Percentiles rank a stretch among this genome's conserved stretches.
These are phyloP conservation scores for Phorcus lineatus DNA, from an alignment of 2,888 invertebrate genomes.

Conservation along the genomic window DNA sequence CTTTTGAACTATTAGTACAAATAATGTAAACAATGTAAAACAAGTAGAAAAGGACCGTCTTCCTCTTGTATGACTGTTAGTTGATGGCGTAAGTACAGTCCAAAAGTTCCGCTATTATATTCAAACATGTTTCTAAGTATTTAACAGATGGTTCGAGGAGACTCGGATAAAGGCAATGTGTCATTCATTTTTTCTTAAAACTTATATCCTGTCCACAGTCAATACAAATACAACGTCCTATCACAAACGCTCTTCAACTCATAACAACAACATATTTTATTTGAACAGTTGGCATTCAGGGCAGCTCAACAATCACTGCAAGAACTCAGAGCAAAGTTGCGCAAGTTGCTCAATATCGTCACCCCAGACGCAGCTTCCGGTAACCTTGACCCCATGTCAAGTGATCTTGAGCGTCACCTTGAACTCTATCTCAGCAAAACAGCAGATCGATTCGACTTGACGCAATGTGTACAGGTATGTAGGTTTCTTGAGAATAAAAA, in stretches of 20 bases:
- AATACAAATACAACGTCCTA: not conserved
- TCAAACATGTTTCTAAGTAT: too few species aligned
- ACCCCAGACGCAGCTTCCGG: slow-evolving; percentile 41
- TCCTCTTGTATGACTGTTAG: too few species aligned
- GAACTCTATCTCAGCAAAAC: slow-evolving; percentile 83
- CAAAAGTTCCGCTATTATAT: too few species aligned
- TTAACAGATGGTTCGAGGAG: too few species aligned
- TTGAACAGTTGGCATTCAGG: slow-evolving; percentile 83
- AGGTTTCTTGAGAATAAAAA: not conserved
- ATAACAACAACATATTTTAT: not conserved
- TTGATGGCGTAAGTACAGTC: too few species aligned
- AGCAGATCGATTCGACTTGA: slow-evolving; percentile 81
- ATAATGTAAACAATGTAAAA: too few species aligned
- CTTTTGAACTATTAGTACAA: too few species aligned
- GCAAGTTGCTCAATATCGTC: slow-evolving; percentile 79
- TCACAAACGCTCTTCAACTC: not conserved
- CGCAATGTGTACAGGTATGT: slow-evolving; percentile 77
- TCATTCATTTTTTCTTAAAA: not conserved
- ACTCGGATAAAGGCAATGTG: too few species aligned
- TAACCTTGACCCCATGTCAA: slow-evolving; percentile 51
- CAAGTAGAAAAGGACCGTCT: too few species aligned
- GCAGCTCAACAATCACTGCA: slow-evolving; percentile 83
- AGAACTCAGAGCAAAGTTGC: slow-evolving; percentile 84
- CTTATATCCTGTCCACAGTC: not conserved
- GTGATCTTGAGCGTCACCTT: slow-evolving; percentile 77